phyloP scores from a whole-genome alignment of 2,888 invertebrate species.

The Altica lythri region DNA sequence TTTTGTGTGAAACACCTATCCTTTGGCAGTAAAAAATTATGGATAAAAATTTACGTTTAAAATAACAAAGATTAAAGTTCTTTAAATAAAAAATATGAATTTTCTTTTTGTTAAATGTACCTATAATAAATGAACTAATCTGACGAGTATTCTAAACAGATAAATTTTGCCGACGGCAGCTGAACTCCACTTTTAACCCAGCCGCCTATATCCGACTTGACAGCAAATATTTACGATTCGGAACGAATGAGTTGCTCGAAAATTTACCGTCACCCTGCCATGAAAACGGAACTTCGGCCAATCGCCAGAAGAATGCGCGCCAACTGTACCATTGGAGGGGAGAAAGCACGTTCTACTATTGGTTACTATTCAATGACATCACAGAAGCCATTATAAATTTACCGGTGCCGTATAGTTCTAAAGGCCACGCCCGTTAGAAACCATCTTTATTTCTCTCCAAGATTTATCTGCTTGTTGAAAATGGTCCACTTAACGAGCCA shows the following conservation, averaged over 20 bases:
- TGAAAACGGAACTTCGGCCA: conserved; percentile 34
- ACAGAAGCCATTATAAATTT: conserved; percentile 47
- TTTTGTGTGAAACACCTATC: too few species aligned
- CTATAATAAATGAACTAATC: too few species aligned
- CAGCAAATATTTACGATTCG: conserved; percentile 39
- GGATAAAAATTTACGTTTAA: too few species aligned
- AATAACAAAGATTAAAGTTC: too few species aligned
- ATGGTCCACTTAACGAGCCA: conserved; percentile 20
- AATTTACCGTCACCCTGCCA: conserved; percentile 36
- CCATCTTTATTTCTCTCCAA: conserved; percentile 31
- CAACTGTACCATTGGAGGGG: too few species aligned
- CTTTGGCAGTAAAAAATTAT: too few species aligned
- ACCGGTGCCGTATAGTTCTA: conserved; percentile 39
- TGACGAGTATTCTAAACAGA: too few species aligned
- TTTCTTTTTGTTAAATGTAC: too few species aligned
- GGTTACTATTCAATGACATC: conserved; percentile 41
- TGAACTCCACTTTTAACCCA: too few species aligned
- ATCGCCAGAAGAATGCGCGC: conserved; percentile 31
- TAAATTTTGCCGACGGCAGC: too few species aligned
- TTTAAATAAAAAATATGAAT: too few species aligned
- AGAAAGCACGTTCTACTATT: conserved; percentile 34
- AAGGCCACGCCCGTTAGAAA: conserved; percentile 35
- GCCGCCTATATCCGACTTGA: conserved; percentile 16
- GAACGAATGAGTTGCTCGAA: conserved; percentile 39
- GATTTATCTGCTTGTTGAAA: conserved; percentile 28